Conservation (phyloP, 2,113 vertebrate genomes). For the Nesospiza acunhae region DNA sequence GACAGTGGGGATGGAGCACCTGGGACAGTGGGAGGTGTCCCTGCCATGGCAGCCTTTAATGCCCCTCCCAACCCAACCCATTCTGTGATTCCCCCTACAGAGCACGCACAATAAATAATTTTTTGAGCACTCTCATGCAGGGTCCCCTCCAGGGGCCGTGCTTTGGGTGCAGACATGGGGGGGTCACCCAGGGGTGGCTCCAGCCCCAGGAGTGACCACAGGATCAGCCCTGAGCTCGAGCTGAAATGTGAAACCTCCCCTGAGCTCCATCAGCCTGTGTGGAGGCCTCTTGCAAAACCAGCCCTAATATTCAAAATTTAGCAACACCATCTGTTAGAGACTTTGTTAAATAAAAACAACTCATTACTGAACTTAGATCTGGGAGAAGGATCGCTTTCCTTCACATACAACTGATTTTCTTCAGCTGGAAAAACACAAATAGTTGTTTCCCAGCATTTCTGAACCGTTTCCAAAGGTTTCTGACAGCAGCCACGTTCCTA, state of each 20-base stretch:
- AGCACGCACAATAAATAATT: fast-evolving
- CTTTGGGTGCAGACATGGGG: background rate
- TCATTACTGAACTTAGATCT: background rate
- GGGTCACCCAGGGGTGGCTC: background rate
- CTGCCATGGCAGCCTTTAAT: background rate
- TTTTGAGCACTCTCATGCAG: fast-evolving
- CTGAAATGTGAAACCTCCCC: background rate
- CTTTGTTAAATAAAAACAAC: conserved; percentile 38
- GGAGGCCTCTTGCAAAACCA: conserved; percentile 25
- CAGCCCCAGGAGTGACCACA: background rate
- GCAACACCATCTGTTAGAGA: conserved; percentile 33
- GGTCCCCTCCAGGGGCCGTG: fast-evolving
- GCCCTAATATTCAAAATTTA: conserved; percentile 60
- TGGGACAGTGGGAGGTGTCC: background rate
- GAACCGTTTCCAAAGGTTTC: background rate
- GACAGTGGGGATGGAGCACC: background rate
- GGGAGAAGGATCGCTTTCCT: background rate
- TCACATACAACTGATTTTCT: background rate
- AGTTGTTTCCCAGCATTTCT: background rate
- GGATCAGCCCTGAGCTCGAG: background rate
- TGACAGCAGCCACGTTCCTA: background rate
- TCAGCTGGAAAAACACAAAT: background rate
- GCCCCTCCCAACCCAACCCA: background rate
- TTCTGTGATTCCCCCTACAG: background rate
- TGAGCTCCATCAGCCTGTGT: background rate